These are phyloP conservation scores for Hyles lineata DNA, from an alignment of 2,888 invertebrate genomes.

Conservation along the genomic window DNA sequence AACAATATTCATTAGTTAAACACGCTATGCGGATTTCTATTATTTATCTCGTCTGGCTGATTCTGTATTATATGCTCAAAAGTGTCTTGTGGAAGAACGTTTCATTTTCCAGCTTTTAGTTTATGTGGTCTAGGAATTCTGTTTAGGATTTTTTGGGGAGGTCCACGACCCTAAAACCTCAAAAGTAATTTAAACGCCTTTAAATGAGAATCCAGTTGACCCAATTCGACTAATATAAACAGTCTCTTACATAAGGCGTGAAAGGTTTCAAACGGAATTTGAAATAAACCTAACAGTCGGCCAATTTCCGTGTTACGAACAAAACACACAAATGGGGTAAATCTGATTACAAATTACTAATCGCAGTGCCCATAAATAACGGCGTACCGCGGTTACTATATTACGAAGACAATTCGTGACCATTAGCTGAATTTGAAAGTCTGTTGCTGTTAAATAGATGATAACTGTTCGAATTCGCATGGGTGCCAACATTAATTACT, in stretches of 20 bases:
- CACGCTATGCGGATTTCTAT: no score
- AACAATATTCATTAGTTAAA: neutral
- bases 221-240: neutral
- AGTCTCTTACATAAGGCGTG: slow-evolving; percentile 6
- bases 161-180: no score
- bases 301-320: slow-evolving; percentile 28
- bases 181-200: no score
- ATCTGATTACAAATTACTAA: slow-evolving; percentile 47
- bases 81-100: neutral
- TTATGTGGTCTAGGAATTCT: no score
- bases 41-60: no score
- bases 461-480: neutral
- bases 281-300: slow-evolving; percentile 6
- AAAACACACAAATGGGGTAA: slow-evolving; percentile 41
- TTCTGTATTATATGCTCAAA: no score
- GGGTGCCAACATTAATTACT: neutral
- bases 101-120: neutral
- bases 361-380: slow-evolving; percentile 62
- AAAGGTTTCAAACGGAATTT: slow-evolving; percentile 23
- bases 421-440: slow-evolving; percentile 61
- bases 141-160: no score
- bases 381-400: slow-evolving; percentile 53
- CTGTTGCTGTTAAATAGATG: slow-evolving; percentile 56
- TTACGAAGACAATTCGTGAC: slow-evolving; percentile 58
- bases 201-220: no score